phyloP scores from a whole-genome alignment of 2,888 invertebrate species.

The Schrankia costaestrigalis region DNA sequence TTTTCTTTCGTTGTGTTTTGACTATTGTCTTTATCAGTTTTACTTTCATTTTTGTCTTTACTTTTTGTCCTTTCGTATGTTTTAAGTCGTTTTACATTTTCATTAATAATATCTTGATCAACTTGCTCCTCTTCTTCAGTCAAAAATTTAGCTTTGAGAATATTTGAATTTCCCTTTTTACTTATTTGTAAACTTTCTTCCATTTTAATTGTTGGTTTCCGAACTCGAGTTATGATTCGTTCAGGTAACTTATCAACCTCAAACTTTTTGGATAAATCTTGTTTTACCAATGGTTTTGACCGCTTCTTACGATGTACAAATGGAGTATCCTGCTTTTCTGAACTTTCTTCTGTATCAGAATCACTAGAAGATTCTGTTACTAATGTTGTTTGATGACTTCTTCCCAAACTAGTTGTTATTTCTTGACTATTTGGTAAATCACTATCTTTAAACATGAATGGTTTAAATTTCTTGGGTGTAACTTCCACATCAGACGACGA shows the following conservation, averaged over 20 bases:
- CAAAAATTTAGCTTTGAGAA: constrained; percentile 48
- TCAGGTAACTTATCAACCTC: constrained; percentile 51
- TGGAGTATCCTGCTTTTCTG: constrained; percentile 48
- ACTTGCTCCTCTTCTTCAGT: constrained; percentile 52
- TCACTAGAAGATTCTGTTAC: constrained; percentile 56
- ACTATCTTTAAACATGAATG: constrained; percentile 46
- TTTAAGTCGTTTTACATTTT: constrained; percentile 57
- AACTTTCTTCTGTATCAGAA: constrained; percentile 53
- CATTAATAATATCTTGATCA: constrained; percentile 53
- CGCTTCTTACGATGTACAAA: constrained; percentile 46
- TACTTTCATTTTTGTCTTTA: constrained; percentile 23
- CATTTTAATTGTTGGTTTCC: constrained; percentile 58
- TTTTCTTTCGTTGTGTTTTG: constrained; percentile 7
- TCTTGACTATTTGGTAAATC: constrained; percentile 68
- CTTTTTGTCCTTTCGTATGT: constrained; percentile 41
- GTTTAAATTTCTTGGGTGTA: constrained; percentile 55
- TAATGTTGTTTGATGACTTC: constrained; percentile 23
- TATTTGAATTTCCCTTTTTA: constrained; percentile 35
- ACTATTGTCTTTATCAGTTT: constrained; percentile 7
- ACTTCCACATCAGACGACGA: constrained; percentile 54
- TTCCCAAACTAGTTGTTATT: constrained; percentile 45
- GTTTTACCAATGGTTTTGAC: constrained; percentile 38
- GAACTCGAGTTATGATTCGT: constrained; percentile 55
- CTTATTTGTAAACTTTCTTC: constrained; percentile 19
- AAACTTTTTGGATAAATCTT: constrained; percentile 54